Evolutionary conservation across 2,888 invertebrate genomes (phyloP).

Genomic region (Phengaris alcon): DNA sequence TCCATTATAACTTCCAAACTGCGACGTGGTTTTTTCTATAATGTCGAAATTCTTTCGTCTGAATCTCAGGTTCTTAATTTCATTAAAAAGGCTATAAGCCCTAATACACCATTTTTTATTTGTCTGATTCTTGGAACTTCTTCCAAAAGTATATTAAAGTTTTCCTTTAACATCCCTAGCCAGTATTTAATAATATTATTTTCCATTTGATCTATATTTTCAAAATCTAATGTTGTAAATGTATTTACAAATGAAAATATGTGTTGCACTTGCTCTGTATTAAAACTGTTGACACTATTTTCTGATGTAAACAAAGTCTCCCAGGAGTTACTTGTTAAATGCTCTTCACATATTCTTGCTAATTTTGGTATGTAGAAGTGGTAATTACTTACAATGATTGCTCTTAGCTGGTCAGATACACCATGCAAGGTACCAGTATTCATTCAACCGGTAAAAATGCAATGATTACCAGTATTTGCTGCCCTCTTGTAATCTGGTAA

Average conservation of each 20-base stretch:
- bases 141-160: conserved; percentile 12
- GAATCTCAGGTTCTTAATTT: neutral
- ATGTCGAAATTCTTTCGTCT: too few relatives aligned
- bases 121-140: conserved; percentile 18
- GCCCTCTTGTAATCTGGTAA: too few relatives aligned
- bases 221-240: too few relatives aligned
- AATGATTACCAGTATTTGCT: too few relatives aligned
- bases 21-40: conserved; percentile 9
- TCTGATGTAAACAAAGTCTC: too few relatives aligned
- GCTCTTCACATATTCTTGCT: too few relatives aligned
- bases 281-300: neutral
- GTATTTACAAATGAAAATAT: conserved; percentile 28
- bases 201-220: conserved; percentile 31
- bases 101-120: conserved; percentile 7
- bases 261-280: neutral
- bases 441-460: too few relatives aligned
- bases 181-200: conserved; percentile 23
- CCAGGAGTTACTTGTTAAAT: too few relatives aligned
- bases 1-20: conserved; percentile 1
- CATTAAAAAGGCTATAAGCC: conserved; percentile 10
- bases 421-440: too few relatives aligned
- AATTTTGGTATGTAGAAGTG: too few relatives aligned
- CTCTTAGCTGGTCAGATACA: too few relatives aligned
- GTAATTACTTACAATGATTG: too few relatives aligned
- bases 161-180: conserved; percentile 25